phyloP scores from a whole-genome alignment of 2,797 vertebrate species.

The Chelon labrosus region DNA sequence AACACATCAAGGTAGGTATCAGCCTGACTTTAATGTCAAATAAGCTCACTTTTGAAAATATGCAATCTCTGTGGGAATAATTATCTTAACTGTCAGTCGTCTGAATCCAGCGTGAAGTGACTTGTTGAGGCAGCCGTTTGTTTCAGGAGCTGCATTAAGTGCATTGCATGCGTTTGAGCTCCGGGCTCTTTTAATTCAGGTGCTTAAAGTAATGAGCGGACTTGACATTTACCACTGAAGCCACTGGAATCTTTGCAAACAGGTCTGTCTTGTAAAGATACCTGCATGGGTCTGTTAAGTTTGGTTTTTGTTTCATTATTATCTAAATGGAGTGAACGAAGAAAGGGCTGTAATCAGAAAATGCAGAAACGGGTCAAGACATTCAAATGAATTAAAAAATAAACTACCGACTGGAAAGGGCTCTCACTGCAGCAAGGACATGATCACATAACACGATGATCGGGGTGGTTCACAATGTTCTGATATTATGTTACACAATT shows the following conservation, averaged over 20 bases:
- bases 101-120: slow-evolving; percentile 28
- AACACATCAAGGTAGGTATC: background rate
- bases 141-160: slow-evolving; percentile 2
- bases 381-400: background rate
- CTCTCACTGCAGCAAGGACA: background rate
- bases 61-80: background rate
- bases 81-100: background rate
- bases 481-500: slow-evolving; percentile 71
- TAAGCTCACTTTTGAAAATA: background rate
- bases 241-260: slow-evolving; percentile 28
- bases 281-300: background rate
- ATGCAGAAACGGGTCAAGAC: background rate
- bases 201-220: slow-evolving; percentile 25
- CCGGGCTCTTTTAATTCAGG: slow-evolving; percentile 20
- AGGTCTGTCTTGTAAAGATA: slow-evolving; percentile 21
- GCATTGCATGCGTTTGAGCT: slow-evolving; percentile 28
- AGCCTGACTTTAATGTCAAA: background rate
- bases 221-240: slow-evolving; percentile 32
- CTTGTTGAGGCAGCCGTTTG: slow-evolving; percentile 21
- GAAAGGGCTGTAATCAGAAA: background rate
- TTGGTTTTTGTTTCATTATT: background rate
- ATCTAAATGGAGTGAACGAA: background rate
- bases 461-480: slow-evolving; percentile 64
- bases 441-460: slow-evolving; percentile 1
- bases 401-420: background rate